A percentile compares a stretch with the other conserved stretches of the same genome.
Conservation (phyloP, 2,113 vertebrate genomes). For the Phalacrocorax aristotelis region DNA sequence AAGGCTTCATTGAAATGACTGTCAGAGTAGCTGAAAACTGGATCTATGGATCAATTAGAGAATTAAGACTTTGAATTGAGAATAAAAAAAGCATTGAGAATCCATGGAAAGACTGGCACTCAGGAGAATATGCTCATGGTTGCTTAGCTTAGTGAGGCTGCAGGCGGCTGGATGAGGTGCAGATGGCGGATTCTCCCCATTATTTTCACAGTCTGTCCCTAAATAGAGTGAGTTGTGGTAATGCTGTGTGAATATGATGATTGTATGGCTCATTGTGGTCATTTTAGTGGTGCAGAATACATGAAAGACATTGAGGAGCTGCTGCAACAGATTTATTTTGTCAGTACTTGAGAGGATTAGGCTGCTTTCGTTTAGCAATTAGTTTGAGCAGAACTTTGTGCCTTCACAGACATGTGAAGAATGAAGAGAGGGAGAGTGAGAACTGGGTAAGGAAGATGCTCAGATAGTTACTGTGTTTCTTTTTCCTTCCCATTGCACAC, state of each 20-base stretch:
- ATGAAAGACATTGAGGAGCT: not conserved
- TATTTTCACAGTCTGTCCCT: not conserved
- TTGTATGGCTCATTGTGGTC: not conserved
- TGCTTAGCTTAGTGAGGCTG: not conserved
- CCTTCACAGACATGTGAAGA: not conserved
- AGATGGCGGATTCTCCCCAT: not conserved
- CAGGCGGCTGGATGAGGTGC: not conserved
- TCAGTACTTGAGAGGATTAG: not conserved
- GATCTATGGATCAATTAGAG: not conserved
- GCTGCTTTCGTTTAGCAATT: not conserved
- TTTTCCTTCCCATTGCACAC: not conserved
- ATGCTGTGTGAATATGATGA: not conserved
- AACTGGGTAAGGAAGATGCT: not conserved
- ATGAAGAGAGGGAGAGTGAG: not conserved
- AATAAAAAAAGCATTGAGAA: not conserved
- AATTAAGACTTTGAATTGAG: not conserved
- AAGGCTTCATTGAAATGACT: not conserved
- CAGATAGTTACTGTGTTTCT: not conserved
- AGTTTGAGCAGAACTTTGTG: not conserved
- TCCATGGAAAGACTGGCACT: not conserved
- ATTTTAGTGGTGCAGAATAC: not conserved
- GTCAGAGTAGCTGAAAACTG: not conserved
- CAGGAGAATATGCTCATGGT: accelerated
- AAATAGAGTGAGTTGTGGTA: not conserved
- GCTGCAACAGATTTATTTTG: not conserved